phyloP scores from a whole-genome alignment of 1,140 invertebrate genomes.

The Cydia amplana region DNA sequence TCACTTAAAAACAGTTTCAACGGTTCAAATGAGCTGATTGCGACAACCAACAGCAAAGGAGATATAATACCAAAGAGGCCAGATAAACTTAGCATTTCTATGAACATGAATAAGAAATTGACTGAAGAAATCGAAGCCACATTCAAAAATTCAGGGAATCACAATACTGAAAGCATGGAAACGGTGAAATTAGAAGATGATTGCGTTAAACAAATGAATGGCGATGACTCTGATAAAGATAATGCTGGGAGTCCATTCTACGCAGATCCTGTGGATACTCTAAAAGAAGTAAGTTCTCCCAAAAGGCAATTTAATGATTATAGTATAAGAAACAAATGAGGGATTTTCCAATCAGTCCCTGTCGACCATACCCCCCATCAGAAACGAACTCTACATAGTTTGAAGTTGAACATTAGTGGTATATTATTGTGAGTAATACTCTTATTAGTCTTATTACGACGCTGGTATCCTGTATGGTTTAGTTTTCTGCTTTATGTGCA shows the following conservation, averaged over 20 bases:
- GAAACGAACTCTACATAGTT: neutral
- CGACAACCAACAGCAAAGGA: conserved; percentile 78
- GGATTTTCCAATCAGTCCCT: too few relatives aligned
- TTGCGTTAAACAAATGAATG: conserved; percentile 48
- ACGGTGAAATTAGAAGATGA: conserved; percentile 73
- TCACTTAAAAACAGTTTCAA: conserved; percentile 71
- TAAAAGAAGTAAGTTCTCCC: conserved; percentile 79
- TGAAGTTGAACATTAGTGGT: too few relatives aligned
- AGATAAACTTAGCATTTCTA: conserved; percentile 74
- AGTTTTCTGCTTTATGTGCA: too few relatives aligned
- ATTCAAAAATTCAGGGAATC: conserved; percentile 65
- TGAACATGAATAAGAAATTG: conserved; percentile 76
- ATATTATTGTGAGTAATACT: too few relatives aligned
- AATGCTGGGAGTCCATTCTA: conserved; percentile 93
- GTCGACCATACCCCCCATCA: too few relatives aligned
- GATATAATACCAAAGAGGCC: conserved; percentile 74
- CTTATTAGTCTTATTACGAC: too few relatives aligned
- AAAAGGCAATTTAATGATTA: neutral
- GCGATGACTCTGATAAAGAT: conserved; percentile 71
- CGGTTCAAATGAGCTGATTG: conserved; percentile 73
- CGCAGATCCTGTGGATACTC: conserved; percentile 93
- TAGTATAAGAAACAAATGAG: neutral
- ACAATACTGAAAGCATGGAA: conserved; percentile 74
- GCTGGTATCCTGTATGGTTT: too few relatives aligned
- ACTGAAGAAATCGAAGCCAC: conserved; percentile 74